Evolutionary conservation across 2,888 invertebrate genomes (phyloP).

Genomic region (Ectobius pallidus): DNA sequence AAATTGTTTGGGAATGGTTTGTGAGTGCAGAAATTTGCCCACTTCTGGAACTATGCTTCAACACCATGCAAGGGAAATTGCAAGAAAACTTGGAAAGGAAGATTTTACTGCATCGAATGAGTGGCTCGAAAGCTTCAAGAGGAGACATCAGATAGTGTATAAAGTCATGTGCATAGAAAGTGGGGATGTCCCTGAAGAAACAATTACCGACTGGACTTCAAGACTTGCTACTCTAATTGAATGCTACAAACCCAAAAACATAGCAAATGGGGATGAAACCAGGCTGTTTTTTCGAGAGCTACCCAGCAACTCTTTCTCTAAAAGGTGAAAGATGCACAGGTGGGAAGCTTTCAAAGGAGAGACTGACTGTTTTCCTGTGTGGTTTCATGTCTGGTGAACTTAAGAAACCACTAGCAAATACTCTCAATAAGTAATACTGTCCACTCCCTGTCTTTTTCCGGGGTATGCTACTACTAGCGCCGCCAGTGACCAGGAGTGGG

Average conservation of each 20-base stretch:
- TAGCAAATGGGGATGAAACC: background rate
- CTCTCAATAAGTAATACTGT: no score
- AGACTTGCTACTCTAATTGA: background rate
- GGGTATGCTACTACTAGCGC: no score
- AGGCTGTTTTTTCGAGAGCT: background rate
- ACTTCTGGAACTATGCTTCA: background rate
- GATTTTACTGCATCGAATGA: background rate
- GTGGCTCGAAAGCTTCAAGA: no score
- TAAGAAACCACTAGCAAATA: no score
- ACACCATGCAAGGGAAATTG: background rate
- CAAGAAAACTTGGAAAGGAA: background rate
- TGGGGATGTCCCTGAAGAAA: background rate
- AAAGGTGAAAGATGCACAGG: background rate
- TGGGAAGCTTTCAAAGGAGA: constrained; percentile 29
- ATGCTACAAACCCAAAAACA: background rate
- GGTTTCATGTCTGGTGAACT: constrained; percentile 11
- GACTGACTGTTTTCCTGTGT: constrained; percentile 28
- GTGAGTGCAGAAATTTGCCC: no score
- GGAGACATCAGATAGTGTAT: constrained; percentile 26
- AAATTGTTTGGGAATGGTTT: no score
- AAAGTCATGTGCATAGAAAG: no score
- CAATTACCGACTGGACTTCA: background rate
- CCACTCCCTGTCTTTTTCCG: no score
- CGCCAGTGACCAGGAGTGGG: no score
- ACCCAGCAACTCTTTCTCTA: background rate